A percentile compares a stretch with the other conserved stretches of the same genome.
phyloP scores from a whole-genome alignment of 2,888 invertebrate species.

The Drosophila melanosoma region DNA sequence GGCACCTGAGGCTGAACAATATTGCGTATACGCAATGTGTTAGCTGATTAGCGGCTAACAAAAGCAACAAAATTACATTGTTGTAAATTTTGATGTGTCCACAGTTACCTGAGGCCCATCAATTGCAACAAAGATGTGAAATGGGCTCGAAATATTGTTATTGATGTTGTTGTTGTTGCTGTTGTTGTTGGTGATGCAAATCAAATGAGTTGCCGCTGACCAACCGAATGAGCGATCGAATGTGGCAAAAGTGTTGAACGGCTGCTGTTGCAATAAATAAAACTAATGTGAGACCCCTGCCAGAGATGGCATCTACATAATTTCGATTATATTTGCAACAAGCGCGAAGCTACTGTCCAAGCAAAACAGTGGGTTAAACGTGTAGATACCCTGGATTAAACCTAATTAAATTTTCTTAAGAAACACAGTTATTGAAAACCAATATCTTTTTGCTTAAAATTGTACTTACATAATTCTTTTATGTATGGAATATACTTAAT shows the following conservation, averaged over 20 bases:
- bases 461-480: neutral
- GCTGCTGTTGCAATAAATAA: conserved; percentile 49
- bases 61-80: conserved; percentile 11
- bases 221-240: conserved; percentile 38
- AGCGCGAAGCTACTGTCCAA: conserved; percentile 25
- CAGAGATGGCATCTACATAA: conserved; percentile 66
- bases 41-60: conserved; percentile 33
- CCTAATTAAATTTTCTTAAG: neutral
- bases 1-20: conserved; percentile 28
- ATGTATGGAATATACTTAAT: neutral
- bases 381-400: neutral
- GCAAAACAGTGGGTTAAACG: conserved; percentile 4
- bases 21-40: conserved; percentile 49
- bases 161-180: neutral
- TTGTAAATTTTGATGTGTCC: conserved; percentile 19
- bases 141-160: conserved; percentile 4
- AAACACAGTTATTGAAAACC: neutral
- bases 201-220: conserved; percentile 55
- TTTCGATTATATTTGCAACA: conserved; percentile 70
- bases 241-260: conserved; percentile 10
- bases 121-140: conserved; percentile 24
- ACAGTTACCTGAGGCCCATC: conserved; percentile 35
- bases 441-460: neutral
- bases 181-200: conserved; percentile 51
- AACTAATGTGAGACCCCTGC: conserved; percentile 40